These are phyloP conservation scores for Syritta pipiens DNA, from an alignment of 2,888 invertebrate genomes.

Conservation along the genomic window DNA sequence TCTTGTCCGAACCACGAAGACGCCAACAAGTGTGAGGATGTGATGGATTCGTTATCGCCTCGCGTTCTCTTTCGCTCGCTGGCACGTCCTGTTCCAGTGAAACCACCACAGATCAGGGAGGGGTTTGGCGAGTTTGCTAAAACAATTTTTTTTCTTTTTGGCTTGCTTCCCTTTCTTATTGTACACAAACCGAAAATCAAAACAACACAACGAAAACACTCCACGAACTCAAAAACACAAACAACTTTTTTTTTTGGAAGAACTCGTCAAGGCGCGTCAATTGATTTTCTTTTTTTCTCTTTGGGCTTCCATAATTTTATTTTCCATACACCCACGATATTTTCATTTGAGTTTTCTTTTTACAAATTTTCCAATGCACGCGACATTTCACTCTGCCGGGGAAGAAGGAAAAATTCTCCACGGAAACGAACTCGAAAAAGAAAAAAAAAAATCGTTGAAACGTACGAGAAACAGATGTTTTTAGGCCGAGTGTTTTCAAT, in stretches of 20 bases:
- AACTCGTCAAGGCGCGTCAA: conserved; percentile 38
- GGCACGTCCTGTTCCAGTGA: conserved; percentile 20
- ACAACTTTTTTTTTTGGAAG: no score
- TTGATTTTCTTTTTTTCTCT: conserved; percentile 45
- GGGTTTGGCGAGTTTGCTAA: conserved; percentile 31
- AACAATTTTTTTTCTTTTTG: background rate
- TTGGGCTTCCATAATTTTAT: conserved; percentile 36
- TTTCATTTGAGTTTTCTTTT: conserved; percentile 35
- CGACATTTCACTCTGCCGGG: conserved; percentile 43
- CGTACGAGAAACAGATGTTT: conserved; percentile 65
- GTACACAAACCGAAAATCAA: conserved; percentile 37
- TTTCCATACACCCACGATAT: conserved; percentile 45
- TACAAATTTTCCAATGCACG: conserved; percentile 48
- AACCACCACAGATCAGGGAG: conserved; percentile 53
- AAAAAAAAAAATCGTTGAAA: conserved; percentile 6
- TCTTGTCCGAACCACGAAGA: background rate
- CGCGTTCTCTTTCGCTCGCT: conserved; percentile 33
- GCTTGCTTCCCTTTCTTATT: background rate
- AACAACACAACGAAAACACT: conserved; percentile 18
- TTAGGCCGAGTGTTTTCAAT: conserved; percentile 33
- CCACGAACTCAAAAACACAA: no score
- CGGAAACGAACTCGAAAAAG: background rate
- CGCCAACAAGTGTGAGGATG: conserved; percentile 63
- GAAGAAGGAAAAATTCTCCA: conserved; percentile 58
- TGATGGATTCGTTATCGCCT: conserved; percentile 45